Percentiles rank a stretch among this genome's conserved stretches.
Conservation (phyloP, 2,113 vertebrate species). For the Ivindomyrus marchei region DNA sequence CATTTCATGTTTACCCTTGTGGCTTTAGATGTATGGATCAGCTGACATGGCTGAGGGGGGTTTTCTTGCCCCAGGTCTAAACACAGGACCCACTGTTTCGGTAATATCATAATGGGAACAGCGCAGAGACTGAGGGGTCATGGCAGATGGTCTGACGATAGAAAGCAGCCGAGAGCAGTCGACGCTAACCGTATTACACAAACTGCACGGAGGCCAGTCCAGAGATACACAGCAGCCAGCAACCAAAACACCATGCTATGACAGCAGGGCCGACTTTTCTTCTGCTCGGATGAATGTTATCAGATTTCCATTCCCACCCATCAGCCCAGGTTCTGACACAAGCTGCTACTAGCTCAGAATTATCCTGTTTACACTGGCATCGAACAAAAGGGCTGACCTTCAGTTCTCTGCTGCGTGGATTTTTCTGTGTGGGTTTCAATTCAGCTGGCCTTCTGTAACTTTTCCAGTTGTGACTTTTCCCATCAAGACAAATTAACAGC, state of each 20-base stretch:
- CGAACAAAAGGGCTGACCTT: background rate
- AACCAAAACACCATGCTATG: background rate
- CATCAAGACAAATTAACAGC: background rate
- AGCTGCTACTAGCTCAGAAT: background rate
- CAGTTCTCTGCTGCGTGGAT: background rate
- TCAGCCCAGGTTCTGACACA: background rate
- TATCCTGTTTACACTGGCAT: slow-evolving; percentile 9
- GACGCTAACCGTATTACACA: background rate
- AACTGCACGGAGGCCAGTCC: background rate
- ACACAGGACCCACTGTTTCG: background rate
- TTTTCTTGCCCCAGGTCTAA: background rate
- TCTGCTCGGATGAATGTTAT: background rate
- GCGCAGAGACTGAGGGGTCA: background rate
- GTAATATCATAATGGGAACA: background rate
- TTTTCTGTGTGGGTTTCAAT: background rate
- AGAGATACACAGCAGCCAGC: background rate
- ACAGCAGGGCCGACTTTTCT: background rate
- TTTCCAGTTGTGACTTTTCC: background rate
- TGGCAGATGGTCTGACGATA: background rate
- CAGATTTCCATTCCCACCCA: background rate
- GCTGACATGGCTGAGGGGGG: background rate
- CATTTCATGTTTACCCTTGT: background rate
- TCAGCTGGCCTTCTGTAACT: background rate
- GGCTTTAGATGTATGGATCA: background rate
- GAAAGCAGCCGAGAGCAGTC: background rate